Evolutionary conservation across 2,797 vertebrate species (phyloP), one percentile per base, ranked within the genome.

Genomic region (Cygnus olor): DNA sequence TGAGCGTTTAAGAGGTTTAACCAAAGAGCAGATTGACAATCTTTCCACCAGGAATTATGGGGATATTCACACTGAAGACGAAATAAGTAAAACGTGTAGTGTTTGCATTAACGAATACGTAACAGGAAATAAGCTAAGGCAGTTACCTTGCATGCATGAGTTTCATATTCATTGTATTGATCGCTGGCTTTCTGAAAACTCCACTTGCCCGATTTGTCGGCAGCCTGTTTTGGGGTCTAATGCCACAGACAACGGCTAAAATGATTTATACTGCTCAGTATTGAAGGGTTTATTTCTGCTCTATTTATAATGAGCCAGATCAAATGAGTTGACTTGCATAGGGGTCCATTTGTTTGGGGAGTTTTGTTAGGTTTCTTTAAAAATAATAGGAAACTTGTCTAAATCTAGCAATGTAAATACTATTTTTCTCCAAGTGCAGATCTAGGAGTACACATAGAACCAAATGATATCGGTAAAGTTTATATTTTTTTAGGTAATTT

Each of bases 1-100:
- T 1, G 98, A 99, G 82, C 98, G 97, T 92, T 98, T 98, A 3
- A 97, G 98, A 60, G 99, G 99, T 94, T 98, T 99, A 98, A 99
- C 99, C 98, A 99, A 99, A 98, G 99, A 99, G 97, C 99, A 99
- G 97, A 99, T 99, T 85, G 99, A 99, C 98, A 99, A 99, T 98
- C 98, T 99, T 96, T 98, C 98, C 82, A 99, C 99, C 0, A 98
- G 99, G 77, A 99, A 98, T 89, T 99, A 99, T 73, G 99, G 98
- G 97, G 98, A 99, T 97, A 98, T 97, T 86, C 98, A 97, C 80
- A 86, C 98, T 38, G 99, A 99, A 93, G 98, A 97, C 5, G 99
- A 99, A 96, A 89, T 98, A 77, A 98, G 99, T 70, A 99, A 99
- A 79, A 98, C 98, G 0, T 99, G 99, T 94, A 99, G 99, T 36